phyloP scores from a whole-genome alignment of 1,140 invertebrate species.

The Trachymyrmex cornetzi region DNA sequence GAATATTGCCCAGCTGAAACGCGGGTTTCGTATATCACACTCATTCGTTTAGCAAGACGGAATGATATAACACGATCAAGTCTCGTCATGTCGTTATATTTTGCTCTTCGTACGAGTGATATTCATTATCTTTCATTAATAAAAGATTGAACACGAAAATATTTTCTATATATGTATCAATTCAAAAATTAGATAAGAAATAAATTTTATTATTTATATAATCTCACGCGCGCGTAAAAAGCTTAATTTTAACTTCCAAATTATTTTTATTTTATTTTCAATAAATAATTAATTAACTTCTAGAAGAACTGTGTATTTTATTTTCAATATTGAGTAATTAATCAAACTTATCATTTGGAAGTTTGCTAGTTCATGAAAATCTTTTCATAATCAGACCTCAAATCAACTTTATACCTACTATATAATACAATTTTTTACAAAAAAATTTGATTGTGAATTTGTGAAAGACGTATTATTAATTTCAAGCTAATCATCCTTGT shows the following conservation, averaged over 20 bases:
- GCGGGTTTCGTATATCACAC: not conserved
- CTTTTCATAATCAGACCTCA: not conserved
- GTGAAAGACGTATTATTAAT: not conserved
- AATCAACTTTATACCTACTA: not conserved
- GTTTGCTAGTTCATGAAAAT: not conserved
- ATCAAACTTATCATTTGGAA: not conserved
- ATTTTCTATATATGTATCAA: not conserved
- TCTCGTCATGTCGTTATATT: not conserved
- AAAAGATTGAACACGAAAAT: not conserved
- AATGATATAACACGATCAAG: slow-evolving; percentile 5
- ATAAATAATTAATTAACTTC: not conserved
- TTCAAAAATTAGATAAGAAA: not conserved
- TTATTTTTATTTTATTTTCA: slow-evolving; percentile 14
- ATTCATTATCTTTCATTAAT: not conserved
- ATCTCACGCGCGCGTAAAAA: not conserved
- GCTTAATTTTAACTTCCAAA: not conserved
- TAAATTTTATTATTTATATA: not conserved
- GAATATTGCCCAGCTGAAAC: slow-evolving; percentile 56
- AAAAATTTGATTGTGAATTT: slow-evolving; percentile 15
- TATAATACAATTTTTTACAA: not conserved
- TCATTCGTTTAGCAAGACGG: not conserved
- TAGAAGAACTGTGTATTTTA: not conserved
- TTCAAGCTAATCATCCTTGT: not conserved
- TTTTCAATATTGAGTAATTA: not conserved
- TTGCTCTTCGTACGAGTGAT: not conserved